Conservation (phyloP, 2,113 vertebrate species). For the Montifringilla adamsi region DNA sequence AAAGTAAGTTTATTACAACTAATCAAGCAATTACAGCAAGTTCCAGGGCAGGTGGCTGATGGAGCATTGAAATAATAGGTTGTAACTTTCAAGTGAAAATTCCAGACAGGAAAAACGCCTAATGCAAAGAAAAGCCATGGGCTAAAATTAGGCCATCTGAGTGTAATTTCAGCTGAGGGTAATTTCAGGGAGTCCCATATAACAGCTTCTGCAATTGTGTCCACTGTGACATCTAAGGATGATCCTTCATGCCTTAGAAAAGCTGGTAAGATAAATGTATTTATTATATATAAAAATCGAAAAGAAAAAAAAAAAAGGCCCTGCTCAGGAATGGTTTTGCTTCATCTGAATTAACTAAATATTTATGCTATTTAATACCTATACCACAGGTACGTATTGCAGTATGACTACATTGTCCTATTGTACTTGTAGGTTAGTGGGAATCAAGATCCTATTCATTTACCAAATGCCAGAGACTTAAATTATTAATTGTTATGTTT, state of each 20-base stretch:
- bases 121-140: neutral
- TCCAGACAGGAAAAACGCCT: neutral
- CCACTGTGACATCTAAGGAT: neutral
- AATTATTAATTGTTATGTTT: neutral
- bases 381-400: neutral
- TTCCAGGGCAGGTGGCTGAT: neutral
- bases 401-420: neutral
- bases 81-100: neutral
- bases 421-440: neutral
- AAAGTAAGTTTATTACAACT: conserved; percentile 44
- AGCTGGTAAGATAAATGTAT: neutral
- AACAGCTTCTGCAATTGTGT: neutral
- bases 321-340: neutral
- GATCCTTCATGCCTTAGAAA: neutral
- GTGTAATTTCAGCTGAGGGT: neutral
- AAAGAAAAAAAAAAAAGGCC: too few relatives aligned
- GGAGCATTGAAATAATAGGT: conserved; percentile 1
- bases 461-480: neutral
- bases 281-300: neutral
- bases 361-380: neutral
- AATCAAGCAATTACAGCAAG: conserved; percentile 31
- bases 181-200: neutral
- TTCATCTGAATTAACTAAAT: neutral
- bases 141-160: neutral
- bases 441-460: neutral